Conservation (phyloP, 2,797 vertebrate species). For the Bradypodion ventrale region DNA sequence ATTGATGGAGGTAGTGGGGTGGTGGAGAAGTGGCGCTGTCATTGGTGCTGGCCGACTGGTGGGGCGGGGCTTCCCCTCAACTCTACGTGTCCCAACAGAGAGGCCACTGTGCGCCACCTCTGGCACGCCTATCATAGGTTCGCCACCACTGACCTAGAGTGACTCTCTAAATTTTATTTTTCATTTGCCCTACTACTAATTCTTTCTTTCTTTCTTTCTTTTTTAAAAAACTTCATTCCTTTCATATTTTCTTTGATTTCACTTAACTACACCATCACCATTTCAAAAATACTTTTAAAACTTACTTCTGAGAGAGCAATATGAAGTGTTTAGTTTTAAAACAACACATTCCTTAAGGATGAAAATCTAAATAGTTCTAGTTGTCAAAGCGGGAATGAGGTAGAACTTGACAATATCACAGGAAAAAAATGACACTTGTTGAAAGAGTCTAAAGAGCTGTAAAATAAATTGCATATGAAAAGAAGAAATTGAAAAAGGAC, state of each 20-base stretch:
- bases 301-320: background rate
- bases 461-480: background rate
- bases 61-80: too few species aligned
- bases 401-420: background rate
- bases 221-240: background rate
- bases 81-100: too few species aligned
- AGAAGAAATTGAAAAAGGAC: background rate
- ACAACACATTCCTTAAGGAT: background rate
- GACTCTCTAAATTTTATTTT: background rate
- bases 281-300: slow-evolving; percentile 1
- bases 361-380: slow-evolving; percentile 1
- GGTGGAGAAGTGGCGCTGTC: too few species aligned
- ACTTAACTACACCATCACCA: background rate
- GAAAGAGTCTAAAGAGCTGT: background rate
- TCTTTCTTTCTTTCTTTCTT: background rate
- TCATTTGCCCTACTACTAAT: background rate
- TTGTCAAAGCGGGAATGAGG: background rate
- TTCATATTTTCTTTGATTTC: background rate
- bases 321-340: background rate
- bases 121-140: too few species aligned
- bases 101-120: too few species aligned
- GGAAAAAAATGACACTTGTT: background rate
- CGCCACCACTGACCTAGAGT: too few species aligned
- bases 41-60: too few species aligned
- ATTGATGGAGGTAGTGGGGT: too few species aligned